Evolutionary conservation across 2,888 invertebrate species (phyloP), one percentile per base, ranked within the genome.

Genomic region (Frankliniella fusca): DNA sequence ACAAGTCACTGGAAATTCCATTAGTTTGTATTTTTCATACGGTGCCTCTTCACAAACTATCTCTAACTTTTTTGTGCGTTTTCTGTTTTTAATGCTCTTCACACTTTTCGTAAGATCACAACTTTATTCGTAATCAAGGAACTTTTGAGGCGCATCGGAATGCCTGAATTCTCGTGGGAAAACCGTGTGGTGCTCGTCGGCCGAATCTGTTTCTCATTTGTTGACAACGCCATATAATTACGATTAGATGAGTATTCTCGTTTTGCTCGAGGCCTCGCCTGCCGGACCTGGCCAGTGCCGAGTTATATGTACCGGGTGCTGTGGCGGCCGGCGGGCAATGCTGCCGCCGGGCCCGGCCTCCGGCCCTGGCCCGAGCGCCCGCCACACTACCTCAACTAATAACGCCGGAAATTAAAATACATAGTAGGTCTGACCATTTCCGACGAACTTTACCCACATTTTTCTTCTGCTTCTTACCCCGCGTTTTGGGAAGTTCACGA

Each of bases 161-260:
- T 38, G 38, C 38, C 2, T 38, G 38, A 38, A 20, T 54, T 54
- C 70, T 76, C 70, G 70, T 76, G 70, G 70, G 70, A 76, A 27
- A 23, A 61, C 61, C 20, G 1, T 15, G 54, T 2, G 54, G 15
- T 18, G 10, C 70, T 10, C 70, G 70, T 23, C 70, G 2, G 27
- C 70, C 70, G 27, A 76, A 76, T 76, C 70, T 76, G 27, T 76
- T 23, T 27, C 70, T 76, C 70, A 76, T 76, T 76, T 76, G 70
- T 76, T 76, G 70, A 76, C 70, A 76, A 76, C 70, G 70, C 70
- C 70, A 12, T 76, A 27, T 76, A 76, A 76, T 76, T 76, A 76
- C 70, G 70, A 76, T 76, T 76, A 76, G 70, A 76, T 76, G 70
- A 76, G 70, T 76, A 27, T 76, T 76, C 70, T 76, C 27, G 70